Percentiles rank a stretch among this genome's conserved stretches.
Conservation (phyloP, 2,888 invertebrate species). For the Sturmia bella region DNA sequence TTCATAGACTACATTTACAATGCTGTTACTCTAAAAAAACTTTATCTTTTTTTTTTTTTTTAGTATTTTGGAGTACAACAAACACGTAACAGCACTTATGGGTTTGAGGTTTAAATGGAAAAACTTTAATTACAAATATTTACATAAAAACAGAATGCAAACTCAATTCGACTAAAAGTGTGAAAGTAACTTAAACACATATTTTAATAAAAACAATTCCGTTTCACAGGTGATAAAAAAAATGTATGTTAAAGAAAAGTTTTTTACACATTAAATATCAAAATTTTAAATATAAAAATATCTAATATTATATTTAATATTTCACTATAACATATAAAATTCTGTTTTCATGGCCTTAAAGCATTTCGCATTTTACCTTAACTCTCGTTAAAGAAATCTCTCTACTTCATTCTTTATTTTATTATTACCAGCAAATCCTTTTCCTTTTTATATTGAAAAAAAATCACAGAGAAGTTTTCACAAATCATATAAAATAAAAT, state of each 20-base stretch:
- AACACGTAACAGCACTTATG: conserved; percentile 50
- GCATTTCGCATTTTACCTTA: too few species aligned
- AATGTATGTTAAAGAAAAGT: too few species aligned
- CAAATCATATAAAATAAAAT: conserved; percentile 52
- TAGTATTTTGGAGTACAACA: conserved; percentile 14
- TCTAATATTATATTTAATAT: too few species aligned
- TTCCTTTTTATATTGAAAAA: conserved; percentile 8
- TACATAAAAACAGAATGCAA: conserved; percentile 19
- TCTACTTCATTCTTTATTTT: conserved; percentile 9
- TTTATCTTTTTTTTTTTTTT: conserved; percentile 30
- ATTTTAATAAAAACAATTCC: too few species aligned
- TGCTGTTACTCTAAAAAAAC: conserved; percentile 15
- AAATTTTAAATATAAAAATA: too few species aligned
- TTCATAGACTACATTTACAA: too few species aligned
- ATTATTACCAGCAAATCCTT: conserved; percentile 33
- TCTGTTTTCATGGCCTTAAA: too few species aligned
- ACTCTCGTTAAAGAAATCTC: not conserved
- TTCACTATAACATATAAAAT: too few species aligned
- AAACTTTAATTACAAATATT: conserved; percentile 56
- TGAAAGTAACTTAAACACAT: too few species aligned
- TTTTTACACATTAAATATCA: too few species aligned
- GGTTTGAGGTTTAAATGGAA: conserved; percentile 55
- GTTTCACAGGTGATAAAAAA: too few species aligned
- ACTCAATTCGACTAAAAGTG: too few species aligned
- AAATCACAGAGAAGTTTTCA: not conserved